These are phyloP conservation scores for Ganaspis brasiliensis DNA, from an alignment of 2,888 invertebrate genomes.

Conservation along the genomic window DNA sequence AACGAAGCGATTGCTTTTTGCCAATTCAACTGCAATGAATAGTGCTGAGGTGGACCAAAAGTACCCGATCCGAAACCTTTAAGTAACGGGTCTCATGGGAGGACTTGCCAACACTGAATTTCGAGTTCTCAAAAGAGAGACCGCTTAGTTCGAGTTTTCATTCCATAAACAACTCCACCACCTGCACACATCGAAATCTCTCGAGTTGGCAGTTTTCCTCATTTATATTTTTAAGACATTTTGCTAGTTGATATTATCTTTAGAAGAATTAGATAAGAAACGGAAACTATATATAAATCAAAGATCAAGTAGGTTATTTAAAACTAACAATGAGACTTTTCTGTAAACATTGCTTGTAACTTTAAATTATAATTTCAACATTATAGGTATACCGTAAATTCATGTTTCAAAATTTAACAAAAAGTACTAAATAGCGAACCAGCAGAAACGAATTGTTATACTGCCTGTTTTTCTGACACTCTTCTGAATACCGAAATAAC, in stretches of 20 bases:
- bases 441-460: no score
- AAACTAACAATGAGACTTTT: no score
- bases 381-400: no score
- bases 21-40: constrained; percentile 38
- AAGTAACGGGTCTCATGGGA: constrained; percentile 30
- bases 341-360: no score
- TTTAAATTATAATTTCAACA: no score
- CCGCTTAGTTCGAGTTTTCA: background rate
- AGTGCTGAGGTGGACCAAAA: constrained; percentile 36
- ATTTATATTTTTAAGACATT: background rate
- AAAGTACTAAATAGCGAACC: no score
- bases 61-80: constrained; percentile 19
- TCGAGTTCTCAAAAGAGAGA: constrained; percentile 1
- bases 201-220: constrained; percentile 12
- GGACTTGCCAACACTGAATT: constrained; percentile 30
- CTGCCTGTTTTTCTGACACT: no score
- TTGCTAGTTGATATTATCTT: no score
- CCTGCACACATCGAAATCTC: background rate
- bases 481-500: no score
- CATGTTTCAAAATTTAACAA: no score
- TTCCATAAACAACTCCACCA: constrained; percentile 18
- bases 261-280: no score
- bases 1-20: constrained; percentile 33
- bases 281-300: background rate
- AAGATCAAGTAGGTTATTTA: background rate